phyloP scores from a whole-genome alignment of 2,797 vertebrate species.

The Chromis chromis region DNA sequence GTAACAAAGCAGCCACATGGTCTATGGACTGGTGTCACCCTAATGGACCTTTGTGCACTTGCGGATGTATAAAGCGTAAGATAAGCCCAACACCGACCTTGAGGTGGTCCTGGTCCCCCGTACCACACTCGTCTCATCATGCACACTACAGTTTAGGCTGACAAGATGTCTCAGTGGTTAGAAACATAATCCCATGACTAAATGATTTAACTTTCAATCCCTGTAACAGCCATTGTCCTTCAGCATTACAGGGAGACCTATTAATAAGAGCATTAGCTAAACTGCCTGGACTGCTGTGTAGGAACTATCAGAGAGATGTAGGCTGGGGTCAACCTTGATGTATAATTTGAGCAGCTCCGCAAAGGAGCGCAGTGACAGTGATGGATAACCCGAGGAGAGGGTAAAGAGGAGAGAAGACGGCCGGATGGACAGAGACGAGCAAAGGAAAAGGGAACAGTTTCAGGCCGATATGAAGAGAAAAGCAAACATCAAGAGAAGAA shows the following conservation, averaged over 20 bases:
- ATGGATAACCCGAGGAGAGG: conserved; percentile 48
- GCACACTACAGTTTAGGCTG: conserved; percentile 1
- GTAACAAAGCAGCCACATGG: too few species aligned
- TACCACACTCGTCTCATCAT: conserved; percentile 13
- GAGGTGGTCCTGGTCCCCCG: conserved; percentile 4
- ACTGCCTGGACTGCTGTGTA: conserved; percentile 36
- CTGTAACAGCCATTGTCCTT: conserved; percentile 43
- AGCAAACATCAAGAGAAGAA: conserved; percentile 46
- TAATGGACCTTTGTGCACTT: too few species aligned
- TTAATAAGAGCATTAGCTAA: conserved; percentile 53
- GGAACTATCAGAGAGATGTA: conserved; percentile 37
- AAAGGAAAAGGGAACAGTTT: not conserved
- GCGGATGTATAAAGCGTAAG: too few species aligned
- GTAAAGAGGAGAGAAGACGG: conserved; percentile 27
- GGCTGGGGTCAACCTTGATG: conserved; percentile 39
- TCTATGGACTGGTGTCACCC: too few species aligned
- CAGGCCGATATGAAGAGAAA: conserved; percentile 34
- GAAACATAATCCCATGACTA: conserved; percentile 17
- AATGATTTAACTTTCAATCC: conserved; percentile 36
- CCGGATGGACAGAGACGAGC: conserved; percentile 8
- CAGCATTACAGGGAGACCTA: conserved; percentile 24
- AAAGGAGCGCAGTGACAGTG: conserved; percentile 51
- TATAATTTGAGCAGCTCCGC: conserved; percentile 46
- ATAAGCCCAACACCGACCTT: not conserved
- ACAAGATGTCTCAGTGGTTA: conserved; percentile 11